Evolutionary conservation across 2,888 invertebrate genomes (phyloP), one percentile per base, ranked within the genome.

Genomic region (Phengaris arion): DNA sequence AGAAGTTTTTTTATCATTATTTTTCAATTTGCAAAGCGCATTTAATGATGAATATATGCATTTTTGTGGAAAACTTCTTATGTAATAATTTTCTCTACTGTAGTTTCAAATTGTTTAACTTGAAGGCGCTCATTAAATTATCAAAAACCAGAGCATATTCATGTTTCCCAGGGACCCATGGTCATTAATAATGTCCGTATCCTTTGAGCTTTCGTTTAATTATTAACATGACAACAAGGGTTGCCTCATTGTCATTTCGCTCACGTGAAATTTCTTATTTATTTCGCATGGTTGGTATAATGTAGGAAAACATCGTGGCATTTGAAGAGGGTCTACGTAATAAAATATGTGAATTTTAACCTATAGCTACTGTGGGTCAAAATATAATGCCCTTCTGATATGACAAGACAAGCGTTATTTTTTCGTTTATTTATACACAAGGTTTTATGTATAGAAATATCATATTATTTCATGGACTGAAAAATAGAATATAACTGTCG

Each of bases 161-260:
- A 78, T 76, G 75, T 77, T 76, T 76, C 77, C 77, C 55, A 74
- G 76, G 74, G 75, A 57, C 75, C 64, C 77, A 74, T 72, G 54
- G 51, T 74, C 75, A 79, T 79, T 77, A 78, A 78, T 78, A 76
- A 77, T 77, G 74, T 52, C 74, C 35, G 35, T 74, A 64, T 48
- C 77, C 76, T 74, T 78, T 74, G 76, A 77, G 74, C 76, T 77
- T 76, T 55, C 78, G 75, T 78, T 79, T 77, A 79, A 79, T 79
- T 77, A 79, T 76, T 70, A 75, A 78, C 79, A 79, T 69, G 79
- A 80, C 77, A 77, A 73, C 75, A 64, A 78, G 79, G 79, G 78
- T 80, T 77, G 76, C 76, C 76, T 74, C 55, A 75, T 79, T 80
- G 79, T 79, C 74, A 74, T 57, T 45, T 76, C 74, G 74, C 68